Conservation (phyloP, 2,888 invertebrate genomes). For the Agriopis marginaria region DNA sequence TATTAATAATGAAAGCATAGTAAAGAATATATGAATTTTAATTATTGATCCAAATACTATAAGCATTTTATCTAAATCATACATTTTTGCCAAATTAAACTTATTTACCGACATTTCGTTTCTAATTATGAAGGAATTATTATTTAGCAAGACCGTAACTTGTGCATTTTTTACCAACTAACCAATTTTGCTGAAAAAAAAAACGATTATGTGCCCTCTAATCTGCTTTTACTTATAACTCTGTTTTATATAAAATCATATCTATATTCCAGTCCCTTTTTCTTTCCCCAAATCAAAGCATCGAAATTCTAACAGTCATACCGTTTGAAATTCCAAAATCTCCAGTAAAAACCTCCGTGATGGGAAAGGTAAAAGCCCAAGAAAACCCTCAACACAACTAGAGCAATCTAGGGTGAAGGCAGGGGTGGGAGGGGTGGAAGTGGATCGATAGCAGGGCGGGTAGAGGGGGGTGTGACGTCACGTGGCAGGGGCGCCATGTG, state of each 20-base stretch:
- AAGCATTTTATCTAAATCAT: too few relatives aligned
- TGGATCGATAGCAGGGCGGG: constrained; percentile 72
- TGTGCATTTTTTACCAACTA: too few relatives aligned
- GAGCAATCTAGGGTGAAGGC: constrained; percentile 55
- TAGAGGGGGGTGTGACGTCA: constrained; percentile 74
- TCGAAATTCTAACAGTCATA: constrained; percentile 14
- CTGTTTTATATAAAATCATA: background rate
- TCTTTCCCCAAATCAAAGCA: constrained; percentile 1
- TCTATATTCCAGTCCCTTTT: background rate
- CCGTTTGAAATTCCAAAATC: constrained; percentile 33
- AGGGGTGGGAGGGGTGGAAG: constrained; percentile 52
- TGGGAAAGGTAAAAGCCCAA: constrained; percentile 58
- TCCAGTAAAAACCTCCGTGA: constrained; percentile 35
- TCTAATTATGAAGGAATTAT: too few relatives aligned
- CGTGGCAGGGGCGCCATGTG: constrained; percentile 59
- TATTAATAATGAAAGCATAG: too few relatives aligned
- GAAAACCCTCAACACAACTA: constrained; percentile 62
- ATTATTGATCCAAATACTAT: too few relatives aligned
- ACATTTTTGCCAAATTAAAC: too few relatives aligned
- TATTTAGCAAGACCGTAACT: too few relatives aligned
- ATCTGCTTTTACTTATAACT: background rate
- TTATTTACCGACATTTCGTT: too few relatives aligned
- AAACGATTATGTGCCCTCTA: too few relatives aligned
- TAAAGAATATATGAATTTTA: too few relatives aligned
- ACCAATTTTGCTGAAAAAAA: too few relatives aligned